Evolutionary conservation across 2,888 invertebrate genomes (phyloP).

Genomic region (Lasioglossum marginatum): DNA sequence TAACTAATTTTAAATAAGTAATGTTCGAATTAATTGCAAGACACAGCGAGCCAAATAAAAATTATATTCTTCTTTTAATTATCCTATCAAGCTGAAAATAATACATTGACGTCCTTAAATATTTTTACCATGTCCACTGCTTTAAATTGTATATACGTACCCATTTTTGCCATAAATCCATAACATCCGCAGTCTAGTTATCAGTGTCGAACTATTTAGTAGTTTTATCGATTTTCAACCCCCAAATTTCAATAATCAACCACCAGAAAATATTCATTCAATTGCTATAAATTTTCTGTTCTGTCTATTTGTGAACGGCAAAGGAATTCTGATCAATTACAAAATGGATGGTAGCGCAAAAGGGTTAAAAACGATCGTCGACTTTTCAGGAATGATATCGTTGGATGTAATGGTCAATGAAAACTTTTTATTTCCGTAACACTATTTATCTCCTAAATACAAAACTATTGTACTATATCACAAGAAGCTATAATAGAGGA

Average conservation of each 20-base stretch:
- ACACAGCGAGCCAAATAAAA: too few species aligned
- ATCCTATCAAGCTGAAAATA: too few species aligned
- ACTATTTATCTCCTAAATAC: constrained; percentile 53
- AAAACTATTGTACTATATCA: constrained; percentile 64
- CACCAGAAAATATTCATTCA: neutral
- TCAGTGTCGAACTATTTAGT: too few species aligned
- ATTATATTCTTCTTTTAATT: too few species aligned
- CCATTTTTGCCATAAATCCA: too few species aligned
- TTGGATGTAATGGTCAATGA: neutral
- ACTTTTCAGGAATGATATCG: neutral
- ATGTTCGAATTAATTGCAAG: too few species aligned
- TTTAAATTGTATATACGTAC: too few species aligned
- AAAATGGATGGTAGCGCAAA: neutral
- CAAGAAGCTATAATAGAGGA: constrained; percentile 54
- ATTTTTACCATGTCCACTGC: too few species aligned
- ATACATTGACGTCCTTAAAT: too few species aligned
- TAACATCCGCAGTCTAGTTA: too few species aligned
- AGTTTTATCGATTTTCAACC: neutral
- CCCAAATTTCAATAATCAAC: neutral
- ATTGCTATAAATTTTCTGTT: neutral
- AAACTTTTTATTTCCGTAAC: constrained; percentile 26
- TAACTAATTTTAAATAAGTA: too few species aligned
- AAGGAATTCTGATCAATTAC: neutral
- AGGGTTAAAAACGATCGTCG: too few species aligned
- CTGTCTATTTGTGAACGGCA: neutral